Percentiles rank a stretch among this genome's conserved stretches.
Conservation (phyloP, 2,113 vertebrate species). For the Cololabis saira region DNA sequence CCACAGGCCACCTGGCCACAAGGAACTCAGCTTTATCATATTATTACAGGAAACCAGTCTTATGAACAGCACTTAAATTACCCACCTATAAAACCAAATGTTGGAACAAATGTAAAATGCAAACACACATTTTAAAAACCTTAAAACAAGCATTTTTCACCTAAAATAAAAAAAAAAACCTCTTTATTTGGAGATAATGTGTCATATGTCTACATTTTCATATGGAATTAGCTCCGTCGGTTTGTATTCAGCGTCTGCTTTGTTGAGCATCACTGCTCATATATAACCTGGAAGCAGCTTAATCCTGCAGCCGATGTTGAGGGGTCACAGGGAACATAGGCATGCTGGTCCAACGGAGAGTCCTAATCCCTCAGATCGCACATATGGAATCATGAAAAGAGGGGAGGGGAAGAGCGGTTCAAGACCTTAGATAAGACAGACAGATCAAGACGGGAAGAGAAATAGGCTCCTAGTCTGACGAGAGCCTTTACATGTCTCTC, state of each 20-base stretch:
- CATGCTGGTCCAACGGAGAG: conserved; percentile 10
- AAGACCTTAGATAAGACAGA: conserved; percentile 26
- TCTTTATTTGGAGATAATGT: too few species aligned
- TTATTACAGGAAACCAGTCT: conserved; percentile 39
- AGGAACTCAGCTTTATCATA: conserved; percentile 37
- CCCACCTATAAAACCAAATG: conserved; percentile 19
- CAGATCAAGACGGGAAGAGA: not conserved
- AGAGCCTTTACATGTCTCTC: conserved; percentile 9
- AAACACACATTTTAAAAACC: not conserved
- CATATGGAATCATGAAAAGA: conserved; percentile 12
- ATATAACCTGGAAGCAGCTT: conserved; percentile 10
- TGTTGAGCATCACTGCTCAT: conserved; percentile 6
- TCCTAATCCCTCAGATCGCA: conserved; percentile 40
- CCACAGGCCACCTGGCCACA: conserved; percentile 24
- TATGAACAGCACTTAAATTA: conserved; percentile 11
- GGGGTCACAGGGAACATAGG: conserved; percentile 35
- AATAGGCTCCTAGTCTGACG: conserved; percentile 1
- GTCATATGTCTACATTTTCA: too few species aligned
- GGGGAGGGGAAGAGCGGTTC: not conserved
- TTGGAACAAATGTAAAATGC: conserved; percentile 3
- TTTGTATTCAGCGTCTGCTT: not conserved
- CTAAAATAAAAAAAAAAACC: too few species aligned
- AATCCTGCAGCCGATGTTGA: conserved; percentile 25
- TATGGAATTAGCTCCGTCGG: not conserved
- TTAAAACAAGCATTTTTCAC: too few species aligned